These are phyloP conservation scores for Oscheius sp. DNA, from an alignment of 2,888 invertebrate genomes.

Conservation along the genomic window DNA sequence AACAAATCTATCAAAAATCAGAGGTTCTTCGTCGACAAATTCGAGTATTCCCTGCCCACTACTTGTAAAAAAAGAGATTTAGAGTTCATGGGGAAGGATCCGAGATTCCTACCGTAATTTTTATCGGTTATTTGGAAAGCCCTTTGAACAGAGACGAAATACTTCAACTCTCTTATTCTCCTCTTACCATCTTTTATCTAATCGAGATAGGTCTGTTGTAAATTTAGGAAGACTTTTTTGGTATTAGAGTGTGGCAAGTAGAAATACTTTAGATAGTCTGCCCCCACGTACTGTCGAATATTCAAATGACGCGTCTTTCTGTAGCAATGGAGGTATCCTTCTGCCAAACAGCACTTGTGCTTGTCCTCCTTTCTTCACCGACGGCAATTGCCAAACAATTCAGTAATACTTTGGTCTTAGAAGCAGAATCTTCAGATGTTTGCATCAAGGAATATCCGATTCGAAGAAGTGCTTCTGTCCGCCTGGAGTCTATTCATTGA, in stretches of 20 bases:
- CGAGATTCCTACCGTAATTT: not conserved
- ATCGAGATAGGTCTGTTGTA: not conserved
- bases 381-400: constrained; percentile 30
- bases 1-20: no score
- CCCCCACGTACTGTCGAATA: not conserved
- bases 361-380: constrained; percentile 36
- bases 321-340: constrained; percentile 40
- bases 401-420: no score
- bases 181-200: not conserved
- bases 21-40: not conserved
- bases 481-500: constrained; percentile 39
- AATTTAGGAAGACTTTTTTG: not conserved
- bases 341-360: constrained; percentile 44
- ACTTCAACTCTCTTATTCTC: not conserved
- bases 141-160: not conserved
- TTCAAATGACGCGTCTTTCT: not conserved
- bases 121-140: not conserved
- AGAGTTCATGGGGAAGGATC: constrained; percentile 1
- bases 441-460: constrained; percentile 38
- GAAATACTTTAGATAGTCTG: not conserved
- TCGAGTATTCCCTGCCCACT: not conserved
- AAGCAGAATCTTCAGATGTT: constrained; percentile 29
- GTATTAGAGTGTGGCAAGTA: no score
- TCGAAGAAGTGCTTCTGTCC: constrained; percentile 37
- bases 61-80: not conserved